phyloP scores from a whole-genome alignment of 2,113 vertebrate genomes.

The Scytalopus superciliaris region DNA sequence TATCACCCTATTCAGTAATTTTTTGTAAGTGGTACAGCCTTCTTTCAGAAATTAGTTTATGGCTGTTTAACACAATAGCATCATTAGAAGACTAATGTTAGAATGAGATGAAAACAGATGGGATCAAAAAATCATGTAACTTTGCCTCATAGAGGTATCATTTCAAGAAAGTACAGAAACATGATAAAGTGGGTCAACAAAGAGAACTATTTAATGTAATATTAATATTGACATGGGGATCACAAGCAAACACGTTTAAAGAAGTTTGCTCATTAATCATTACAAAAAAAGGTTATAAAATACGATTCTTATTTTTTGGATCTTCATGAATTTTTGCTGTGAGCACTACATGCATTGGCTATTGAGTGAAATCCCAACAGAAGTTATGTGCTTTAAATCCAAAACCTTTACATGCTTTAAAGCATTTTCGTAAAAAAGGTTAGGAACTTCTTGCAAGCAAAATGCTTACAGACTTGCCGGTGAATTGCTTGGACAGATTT shows the following conservation, averaged over 20 bases:
- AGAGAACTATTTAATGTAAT: neutral
- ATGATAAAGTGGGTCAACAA: neutral
- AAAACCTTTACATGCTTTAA: neutral
- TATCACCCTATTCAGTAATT: neutral
- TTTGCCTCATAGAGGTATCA: neutral
- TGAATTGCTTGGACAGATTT: neutral
- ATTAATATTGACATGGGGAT: neutral
- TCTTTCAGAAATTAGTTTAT: neutral
- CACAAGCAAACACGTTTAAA: neutral
- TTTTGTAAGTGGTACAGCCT: neutral
- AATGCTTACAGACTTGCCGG: neutral
- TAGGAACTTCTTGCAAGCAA: neutral
- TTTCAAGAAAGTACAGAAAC: neutral
- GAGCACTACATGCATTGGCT: neutral
- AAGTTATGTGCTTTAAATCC: neutral
- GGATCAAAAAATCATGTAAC: neutral
- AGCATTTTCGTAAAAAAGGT: neutral
- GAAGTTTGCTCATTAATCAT: neutral
- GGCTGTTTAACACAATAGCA: neutral
- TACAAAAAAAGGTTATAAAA: neutral
- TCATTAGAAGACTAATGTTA: neutral
- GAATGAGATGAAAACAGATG: neutral
- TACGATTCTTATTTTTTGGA: neutral
- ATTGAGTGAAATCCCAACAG: neutral
- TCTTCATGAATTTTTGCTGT: neutral